phyloP scores from a whole-genome alignment of 2,888 invertebrate species.

The Brenthis daphne region DNA sequence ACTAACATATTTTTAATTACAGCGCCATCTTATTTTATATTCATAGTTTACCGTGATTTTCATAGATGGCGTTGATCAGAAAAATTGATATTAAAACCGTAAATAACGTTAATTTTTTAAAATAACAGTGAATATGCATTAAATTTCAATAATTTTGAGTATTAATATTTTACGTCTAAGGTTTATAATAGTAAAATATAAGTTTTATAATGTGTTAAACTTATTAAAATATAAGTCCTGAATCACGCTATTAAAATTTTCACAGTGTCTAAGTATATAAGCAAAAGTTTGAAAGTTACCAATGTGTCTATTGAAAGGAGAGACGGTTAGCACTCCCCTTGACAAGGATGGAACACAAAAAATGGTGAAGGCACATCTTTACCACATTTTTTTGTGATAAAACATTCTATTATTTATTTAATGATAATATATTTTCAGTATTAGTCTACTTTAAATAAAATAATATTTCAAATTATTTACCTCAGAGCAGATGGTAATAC shows the following conservation, averaged over 20 bases:
- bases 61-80: conserved; percentile 34
- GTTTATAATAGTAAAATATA: background rate
- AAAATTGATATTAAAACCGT: background rate
- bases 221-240: conserved; percentile 11
- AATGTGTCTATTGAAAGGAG: conserved; percentile 48
- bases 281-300: rapidly evolving
- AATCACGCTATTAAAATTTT: conserved; percentile 39
- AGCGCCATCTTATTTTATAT: background rate
- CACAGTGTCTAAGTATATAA: conserved; percentile 37
- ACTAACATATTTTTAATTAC: too few relatives aligned
- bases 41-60: background rate
- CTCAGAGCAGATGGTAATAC: conserved; percentile 65
- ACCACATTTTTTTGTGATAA: conserved; percentile 43
- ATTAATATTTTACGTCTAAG: background rate
- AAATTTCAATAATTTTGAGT: background rate
- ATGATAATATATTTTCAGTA: too few relatives aligned
- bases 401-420: background rate
- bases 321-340: conserved; percentile 49
- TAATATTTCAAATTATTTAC: conserved; percentile 44
- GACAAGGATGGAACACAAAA: conserved; percentile 47
- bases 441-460: too few relatives aligned
- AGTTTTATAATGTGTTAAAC: background rate
- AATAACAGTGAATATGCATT: background rate
- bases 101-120: background rate
- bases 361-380: conserved; percentile 48